Evolutionary conservation across 2,888 invertebrate species (phyloP), one percentile per base, ranked within the genome.

Genomic region (Vannuccia rotundouncinata): DNA sequence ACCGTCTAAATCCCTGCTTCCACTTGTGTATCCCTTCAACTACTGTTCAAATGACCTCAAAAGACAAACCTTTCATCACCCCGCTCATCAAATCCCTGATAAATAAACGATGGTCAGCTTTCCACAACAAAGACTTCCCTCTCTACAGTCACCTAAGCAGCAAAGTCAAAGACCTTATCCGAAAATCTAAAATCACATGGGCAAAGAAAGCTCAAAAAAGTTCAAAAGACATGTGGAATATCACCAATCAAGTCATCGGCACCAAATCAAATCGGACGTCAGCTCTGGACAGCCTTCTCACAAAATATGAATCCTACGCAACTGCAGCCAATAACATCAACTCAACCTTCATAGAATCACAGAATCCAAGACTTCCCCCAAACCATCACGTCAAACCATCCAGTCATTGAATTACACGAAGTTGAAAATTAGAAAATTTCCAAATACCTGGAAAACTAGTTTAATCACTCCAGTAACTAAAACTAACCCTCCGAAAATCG

Each of bases 161-260:
- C 73, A 73, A 73, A 73, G 73, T 73, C 22, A 73, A 73, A 73
- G 73, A 73, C 22, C 27, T 27, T 27, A 73, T 73, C 73, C 27
- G 27, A 27, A 73, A 73, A 73, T 73, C 73, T 27, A 73, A 73
- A 73, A 27, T 28, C 73, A n/a, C 29, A 27, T 73, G 73, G 73
- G 29, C 29, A 27, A 73, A 28, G 73, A 73, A 73, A 73, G 22
- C 27, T 22, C 73, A 73, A 73, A 45, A 45, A 45, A 45, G 45
- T 45, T 73, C 73, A 27, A 28, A 28, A 73, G 73, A 73, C 73
- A 28, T 73, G 29, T 73, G 73, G 73, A 73, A 73, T 45, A 45
- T 45, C 45, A 10, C 45, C 45, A 45, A 45, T 45, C 45, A 45
- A 45, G 45, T 45, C 45, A 45, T 45, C 45, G 45, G 45, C 45